phyloP scores from a whole-genome alignment of 2,113 vertebrate genomes.

The Dascyllus trimaculatus region DNA sequence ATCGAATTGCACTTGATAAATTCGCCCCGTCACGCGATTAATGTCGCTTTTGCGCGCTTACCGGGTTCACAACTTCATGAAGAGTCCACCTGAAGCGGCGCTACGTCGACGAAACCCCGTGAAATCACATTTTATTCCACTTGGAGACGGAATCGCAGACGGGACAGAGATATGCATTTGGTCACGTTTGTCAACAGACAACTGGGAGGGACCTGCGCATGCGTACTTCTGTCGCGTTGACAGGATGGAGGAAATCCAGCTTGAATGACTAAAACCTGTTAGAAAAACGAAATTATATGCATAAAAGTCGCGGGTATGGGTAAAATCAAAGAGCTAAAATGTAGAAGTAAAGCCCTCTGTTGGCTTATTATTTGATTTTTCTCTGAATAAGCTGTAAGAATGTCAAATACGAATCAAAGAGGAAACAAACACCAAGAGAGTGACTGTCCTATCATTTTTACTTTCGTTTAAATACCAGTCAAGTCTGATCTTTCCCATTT shows the following conservation, averaged over 20 bases:
- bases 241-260: background rate
- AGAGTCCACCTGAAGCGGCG: background rate
- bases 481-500: no score
- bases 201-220: constrained; percentile 9
- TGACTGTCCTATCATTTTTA: background rate
- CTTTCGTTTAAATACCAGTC: background rate
- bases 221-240: constrained; percentile 15
- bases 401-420: background rate
- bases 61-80: constrained; percentile 47
- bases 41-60: constrained; percentile 6
- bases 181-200: constrained; percentile 75
- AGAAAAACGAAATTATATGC: background rate
- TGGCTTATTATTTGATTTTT: background rate
- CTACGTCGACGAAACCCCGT: background rate
- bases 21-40: background rate
- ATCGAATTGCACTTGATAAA: background rate
- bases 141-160: background rate
- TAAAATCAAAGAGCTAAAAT: background rate
- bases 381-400: no score
- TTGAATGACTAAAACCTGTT: background rate
- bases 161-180: constrained; percentile 14
- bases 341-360: accelerated
- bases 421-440: background rate
- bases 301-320: no score
- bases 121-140: constrained; percentile 56